A percentile compares a stretch with the other conserved stretches of the same genome.
Conservation (phyloP, 2,888 invertebrate species). For the Hipparchia sbordonii region DNA sequence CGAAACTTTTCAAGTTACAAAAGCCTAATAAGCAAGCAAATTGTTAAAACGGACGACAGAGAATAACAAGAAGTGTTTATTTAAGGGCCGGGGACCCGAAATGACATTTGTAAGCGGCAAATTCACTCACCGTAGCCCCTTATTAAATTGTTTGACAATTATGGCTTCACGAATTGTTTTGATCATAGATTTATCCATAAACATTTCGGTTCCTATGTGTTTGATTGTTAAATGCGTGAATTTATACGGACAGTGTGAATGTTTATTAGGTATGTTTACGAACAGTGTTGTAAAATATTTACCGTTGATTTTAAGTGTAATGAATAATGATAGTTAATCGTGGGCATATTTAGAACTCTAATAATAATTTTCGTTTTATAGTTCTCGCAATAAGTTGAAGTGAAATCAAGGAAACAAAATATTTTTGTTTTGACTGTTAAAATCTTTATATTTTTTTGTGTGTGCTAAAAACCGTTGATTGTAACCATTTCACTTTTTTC, state of each 20-base stretch:
- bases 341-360: no score
- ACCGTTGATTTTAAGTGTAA: background rate
- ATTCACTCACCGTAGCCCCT: slow-evolving; percentile 14
- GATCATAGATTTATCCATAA: slow-evolving; percentile 1
- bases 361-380: no score
- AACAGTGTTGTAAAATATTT: background rate
- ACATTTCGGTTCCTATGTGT: background rate
- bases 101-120: slow-evolving; percentile 21
- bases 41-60: slow-evolving; percentile 16
- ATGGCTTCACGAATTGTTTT: slow-evolving; percentile 4
- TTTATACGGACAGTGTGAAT: background rate
- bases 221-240: background rate
- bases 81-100: slow-evolving; percentile 11
- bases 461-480: no score
- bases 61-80: slow-evolving; percentile 20
- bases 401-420: no score
- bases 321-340: no score
- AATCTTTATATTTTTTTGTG: no score
- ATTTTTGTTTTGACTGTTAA: no score
- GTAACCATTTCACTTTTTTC: no score
- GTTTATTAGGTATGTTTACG: background rate
- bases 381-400: no score
- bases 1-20: slow-evolving; percentile 31
- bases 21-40: slow-evolving; percentile 27
- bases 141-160: slow-evolving; percentile 21